Evolutionary conservation across 2,797 vertebrate genomes (phyloP).

Genomic region (Peromyscus aztecus): DNA sequence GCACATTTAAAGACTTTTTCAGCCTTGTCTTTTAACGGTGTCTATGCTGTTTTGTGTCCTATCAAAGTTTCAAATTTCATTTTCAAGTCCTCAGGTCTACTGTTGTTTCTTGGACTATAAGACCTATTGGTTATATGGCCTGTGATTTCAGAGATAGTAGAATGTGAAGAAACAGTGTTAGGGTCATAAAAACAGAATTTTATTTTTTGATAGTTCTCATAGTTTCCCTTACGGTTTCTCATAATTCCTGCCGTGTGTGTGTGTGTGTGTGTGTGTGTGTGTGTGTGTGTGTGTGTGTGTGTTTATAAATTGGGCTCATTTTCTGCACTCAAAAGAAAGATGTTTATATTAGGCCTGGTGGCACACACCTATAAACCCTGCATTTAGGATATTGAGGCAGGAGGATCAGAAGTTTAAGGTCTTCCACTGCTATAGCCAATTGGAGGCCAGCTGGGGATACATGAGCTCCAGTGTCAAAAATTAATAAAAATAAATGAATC

Average conservation of each 20-base stretch:
- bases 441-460: not conserved
- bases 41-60: not conserved
- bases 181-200: conserved; percentile 48
- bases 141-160: conserved; percentile 48
- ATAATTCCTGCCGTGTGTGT: not conserved
- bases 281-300: not conserved
- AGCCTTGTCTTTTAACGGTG: conserved; percentile 31
- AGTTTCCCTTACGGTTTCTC: not conserved
- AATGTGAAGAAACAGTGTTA: conserved; percentile 39
- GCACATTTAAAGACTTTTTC: not conserved
- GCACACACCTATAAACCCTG: not conserved
- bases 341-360: not conserved
- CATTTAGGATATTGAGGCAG: not conserved
- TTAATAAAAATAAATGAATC: not conserved
- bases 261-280: not conserved
- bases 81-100: conserved; percentile 11
- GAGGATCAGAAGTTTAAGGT: not conserved
- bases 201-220: not conserved
- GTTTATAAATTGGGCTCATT: conserved; percentile 26
- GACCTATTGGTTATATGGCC: not conserved
- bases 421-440: not conserved
- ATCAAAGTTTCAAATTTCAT: conserved; percentile 48
- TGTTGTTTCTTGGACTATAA: conserved; percentile 37
- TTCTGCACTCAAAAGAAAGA: conserved; percentile 11
- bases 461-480: not conserved